Evolutionary conservation across 2,888 invertebrate genomes (phyloP).

Genomic region (Rambutsinella grinnellia): DNA sequence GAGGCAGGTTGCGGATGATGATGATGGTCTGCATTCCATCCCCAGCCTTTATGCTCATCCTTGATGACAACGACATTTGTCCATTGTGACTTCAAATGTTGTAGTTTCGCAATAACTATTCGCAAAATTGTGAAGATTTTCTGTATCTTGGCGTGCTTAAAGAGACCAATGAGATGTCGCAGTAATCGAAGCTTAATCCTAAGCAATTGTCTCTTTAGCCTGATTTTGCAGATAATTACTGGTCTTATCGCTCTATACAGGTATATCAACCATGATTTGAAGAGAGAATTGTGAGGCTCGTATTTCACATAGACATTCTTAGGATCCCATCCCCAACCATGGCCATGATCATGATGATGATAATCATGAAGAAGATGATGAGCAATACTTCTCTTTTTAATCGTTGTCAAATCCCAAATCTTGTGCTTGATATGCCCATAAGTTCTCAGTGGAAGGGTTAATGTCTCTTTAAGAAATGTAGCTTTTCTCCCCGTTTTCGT

Average conservation of each 20-base stretch:
- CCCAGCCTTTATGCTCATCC: neutral
- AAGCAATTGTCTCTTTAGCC: neutral
- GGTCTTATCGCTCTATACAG: slow-evolving; percentile 7
- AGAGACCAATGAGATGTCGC: neutral
- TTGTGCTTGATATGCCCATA: neutral
- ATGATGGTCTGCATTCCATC: slow-evolving; percentile 3
- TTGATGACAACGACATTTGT: slow-evolving; percentile 6
- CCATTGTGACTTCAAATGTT: neutral
- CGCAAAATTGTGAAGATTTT: neutral
- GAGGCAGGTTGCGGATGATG: neutral
- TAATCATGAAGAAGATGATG: neutral
- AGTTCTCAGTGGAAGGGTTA: slow-evolving; percentile 18
- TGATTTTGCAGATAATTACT: slow-evolving; percentile 1
- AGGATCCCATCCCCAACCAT: slow-evolving; percentile 7
- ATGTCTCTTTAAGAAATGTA: neutral
- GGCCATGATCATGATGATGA: slow-evolving; percentile 16
- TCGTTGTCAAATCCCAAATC: slow-evolving; percentile 4
- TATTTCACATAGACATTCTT: slow-evolving; percentile 13
- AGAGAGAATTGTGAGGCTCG: slow-evolving; percentile 30
- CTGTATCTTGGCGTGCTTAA: slow-evolving; percentile 1
- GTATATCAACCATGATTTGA: slow-evolving; percentile 22
- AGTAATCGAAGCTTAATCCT: slow-evolving; percentile 1
- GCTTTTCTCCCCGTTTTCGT: slow-evolving; percentile 14
- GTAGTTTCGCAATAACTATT: neutral
- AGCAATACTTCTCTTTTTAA: neutral